These are phyloP conservation scores for Steinernema hermaphroditum DNA, from an alignment of 2,888 invertebrate species.

Conservation along the genomic window DNA sequence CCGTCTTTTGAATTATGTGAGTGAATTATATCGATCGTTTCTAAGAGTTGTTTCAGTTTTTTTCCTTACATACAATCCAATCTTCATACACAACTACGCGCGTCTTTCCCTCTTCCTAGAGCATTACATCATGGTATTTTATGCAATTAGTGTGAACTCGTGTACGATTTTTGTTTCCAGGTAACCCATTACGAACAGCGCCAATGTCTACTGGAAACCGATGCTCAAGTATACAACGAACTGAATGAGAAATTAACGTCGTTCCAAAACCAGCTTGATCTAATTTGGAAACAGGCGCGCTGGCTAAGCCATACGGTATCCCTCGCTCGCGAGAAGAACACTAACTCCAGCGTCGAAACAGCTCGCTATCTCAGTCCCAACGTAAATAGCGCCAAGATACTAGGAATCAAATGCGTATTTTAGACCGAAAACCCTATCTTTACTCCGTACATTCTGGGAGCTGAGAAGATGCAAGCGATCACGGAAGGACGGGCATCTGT, in stretches of 20 bases:
- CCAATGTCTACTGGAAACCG: slow-evolving; percentile 57
- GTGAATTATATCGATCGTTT: slow-evolving; percentile 46
- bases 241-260: slow-evolving; percentile 73
- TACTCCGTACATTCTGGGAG: slow-evolving; percentile 14
- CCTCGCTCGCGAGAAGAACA: slow-evolving; percentile 81
- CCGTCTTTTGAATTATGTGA: slow-evolving; percentile 75
- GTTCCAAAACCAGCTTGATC: slow-evolving; percentile 82
- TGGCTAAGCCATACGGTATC: slow-evolving; percentile 95
- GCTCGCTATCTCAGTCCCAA: neutral
- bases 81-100: slow-evolving; percentile 86
- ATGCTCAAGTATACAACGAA: slow-evolving; percentile 53
- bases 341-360: slow-evolving; percentile 48
- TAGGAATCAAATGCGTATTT: neutral
- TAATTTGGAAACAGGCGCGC: slow-evolving; percentile 87
- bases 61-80: slow-evolving; percentile 86
- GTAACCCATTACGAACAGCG: slow-evolving; percentile 61
- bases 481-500: neutral
- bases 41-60: slow-evolving; percentile 80
- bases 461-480: slow-evolving; percentile 23
- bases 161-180: too few relatives aligned
- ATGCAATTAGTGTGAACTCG: too few relatives aligned
- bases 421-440: slow-evolving; percentile 17
- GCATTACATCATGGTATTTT: slow-evolving; percentile 71
- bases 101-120: slow-evolving; percentile 89
- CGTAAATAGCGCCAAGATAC: neutral